Percentiles rank a stretch among this genome's conserved stretches.
These are phyloP conservation scores for Caenorhabditis wallacei DNA, from an alignment of 2,888 invertebrate genomes.

Conservation along the genomic window DNA sequence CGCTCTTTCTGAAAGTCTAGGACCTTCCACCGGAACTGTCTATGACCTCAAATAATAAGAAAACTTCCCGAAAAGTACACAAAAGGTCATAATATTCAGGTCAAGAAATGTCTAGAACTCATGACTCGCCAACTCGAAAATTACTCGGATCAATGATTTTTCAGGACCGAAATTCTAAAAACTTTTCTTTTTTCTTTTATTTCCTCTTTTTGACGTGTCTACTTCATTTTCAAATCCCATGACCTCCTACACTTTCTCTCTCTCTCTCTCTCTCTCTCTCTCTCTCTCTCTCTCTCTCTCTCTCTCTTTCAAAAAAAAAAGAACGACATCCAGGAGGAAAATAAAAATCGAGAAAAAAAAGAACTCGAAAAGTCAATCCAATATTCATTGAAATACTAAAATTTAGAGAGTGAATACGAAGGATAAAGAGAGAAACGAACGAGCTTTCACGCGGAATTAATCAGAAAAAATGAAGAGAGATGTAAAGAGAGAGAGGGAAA, in stretches of 20 bases:
- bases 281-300: too few species aligned
- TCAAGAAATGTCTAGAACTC: conserved; percentile 5
- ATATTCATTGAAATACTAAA: conserved; percentile 54
- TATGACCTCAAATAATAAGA: too few species aligned
- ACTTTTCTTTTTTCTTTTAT: conserved; percentile 2
- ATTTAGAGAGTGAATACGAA: conserved; percentile 3
- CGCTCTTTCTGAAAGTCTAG: too few species aligned
- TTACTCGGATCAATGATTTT: conserved; percentile 40
- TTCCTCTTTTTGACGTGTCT: conserved; percentile 8
- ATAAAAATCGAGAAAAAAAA: conserved; percentile 21
- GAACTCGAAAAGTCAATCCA: conserved; percentile 40
- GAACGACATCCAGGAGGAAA: conserved; percentile 1
- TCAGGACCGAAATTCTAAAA: conserved; percentile 13
- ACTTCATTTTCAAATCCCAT: conserved; percentile 13
- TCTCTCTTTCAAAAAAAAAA: neutral
- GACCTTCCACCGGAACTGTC: too few species aligned
- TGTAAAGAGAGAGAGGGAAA: conserved; percentile 21
- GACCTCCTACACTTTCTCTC: conserved; percentile 3
- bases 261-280: too few species aligned
- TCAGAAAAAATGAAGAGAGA: conserved; percentile 49
- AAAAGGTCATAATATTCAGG: conserved; percentile 18
- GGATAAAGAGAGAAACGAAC: conserved; percentile 19
- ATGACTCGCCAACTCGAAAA: conserved; percentile 32
- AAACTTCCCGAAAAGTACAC: neutral
- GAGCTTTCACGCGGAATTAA: conserved; percentile 48